phyloP scores from a whole-genome alignment of 1,140 invertebrate species.

The Papilio xuthus region DNA sequence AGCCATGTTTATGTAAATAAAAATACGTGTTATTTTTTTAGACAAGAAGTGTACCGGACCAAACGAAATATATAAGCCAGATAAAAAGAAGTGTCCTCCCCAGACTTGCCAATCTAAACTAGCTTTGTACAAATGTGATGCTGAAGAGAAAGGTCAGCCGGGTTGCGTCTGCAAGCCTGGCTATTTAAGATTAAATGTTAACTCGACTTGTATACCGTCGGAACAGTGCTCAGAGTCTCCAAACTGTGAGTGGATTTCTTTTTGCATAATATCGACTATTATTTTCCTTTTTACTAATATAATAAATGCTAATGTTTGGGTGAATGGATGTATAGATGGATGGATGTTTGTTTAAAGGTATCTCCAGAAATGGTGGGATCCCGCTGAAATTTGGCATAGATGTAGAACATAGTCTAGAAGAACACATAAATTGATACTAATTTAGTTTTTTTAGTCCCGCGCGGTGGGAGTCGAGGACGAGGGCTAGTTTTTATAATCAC shows the following conservation, averaged over 20 bases:
- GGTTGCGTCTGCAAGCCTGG: slow-evolving; percentile 38
- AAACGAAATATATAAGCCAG: slow-evolving; percentile 34
- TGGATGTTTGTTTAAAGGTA: no score
- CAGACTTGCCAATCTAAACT: slow-evolving; percentile 24
- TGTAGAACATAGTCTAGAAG: no score
- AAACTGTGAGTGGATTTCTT: background rate
- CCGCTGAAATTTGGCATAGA: no score
- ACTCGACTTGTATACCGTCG: slow-evolving; percentile 25
- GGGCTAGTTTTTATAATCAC: no score
- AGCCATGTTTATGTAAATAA: background rate
- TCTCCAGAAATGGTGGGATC: no score
- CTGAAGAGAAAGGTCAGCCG: slow-evolving; percentile 5
- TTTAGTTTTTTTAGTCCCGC: no score
- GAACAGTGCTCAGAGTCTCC: background rate
- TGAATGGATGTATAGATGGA: no score
- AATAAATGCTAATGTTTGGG: no score
- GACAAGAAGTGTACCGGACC: slow-evolving; percentile 33
- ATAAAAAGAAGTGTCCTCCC: slow-evolving; percentile 34
- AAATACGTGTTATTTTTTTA: background rate
- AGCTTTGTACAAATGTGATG: background rate
- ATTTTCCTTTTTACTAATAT: no score
- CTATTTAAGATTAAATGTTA: slow-evolving; percentile 16
- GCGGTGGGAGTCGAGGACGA: no score
- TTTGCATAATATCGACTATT: no score
- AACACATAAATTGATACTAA: no score